phyloP scores from a whole-genome alignment of 2,797 vertebrate genomes.

The Podarcis lilfordi region DNA sequence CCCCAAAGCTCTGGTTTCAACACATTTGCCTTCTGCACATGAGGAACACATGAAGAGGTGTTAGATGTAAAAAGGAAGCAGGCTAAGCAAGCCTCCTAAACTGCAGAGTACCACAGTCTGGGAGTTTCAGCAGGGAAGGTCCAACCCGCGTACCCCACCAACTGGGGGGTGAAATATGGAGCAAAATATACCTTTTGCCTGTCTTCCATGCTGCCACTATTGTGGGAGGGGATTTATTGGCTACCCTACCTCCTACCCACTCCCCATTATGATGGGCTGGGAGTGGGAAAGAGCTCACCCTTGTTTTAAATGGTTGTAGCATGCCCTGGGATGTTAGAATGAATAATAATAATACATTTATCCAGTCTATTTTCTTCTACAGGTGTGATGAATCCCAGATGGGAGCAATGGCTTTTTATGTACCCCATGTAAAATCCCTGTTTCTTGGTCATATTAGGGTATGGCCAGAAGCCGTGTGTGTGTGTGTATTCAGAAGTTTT shows the following conservation, averaged over 20 bases:
- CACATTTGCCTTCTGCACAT: too few species aligned
- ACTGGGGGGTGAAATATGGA: too few species aligned
- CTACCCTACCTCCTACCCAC: background rate
- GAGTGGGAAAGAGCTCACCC: background rate
- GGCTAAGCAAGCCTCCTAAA: too few species aligned
- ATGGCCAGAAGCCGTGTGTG: background rate
- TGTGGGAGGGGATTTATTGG: background rate
- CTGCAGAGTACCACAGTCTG: too few species aligned
- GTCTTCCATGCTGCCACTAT: background rate
- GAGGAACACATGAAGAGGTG: too few species aligned
- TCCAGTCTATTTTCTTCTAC: background rate
- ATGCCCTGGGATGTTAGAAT: too few species aligned
- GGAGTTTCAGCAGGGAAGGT: too few species aligned
- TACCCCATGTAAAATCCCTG: background rate
- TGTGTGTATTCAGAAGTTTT: background rate
- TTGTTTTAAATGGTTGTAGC: too few species aligned
- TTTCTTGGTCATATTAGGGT: background rate
- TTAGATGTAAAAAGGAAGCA: too few species aligned
- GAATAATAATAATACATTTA: background rate
- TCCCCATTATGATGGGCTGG: background rate
- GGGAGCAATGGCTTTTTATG: background rate
- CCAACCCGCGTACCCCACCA: too few species aligned
- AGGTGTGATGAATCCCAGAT: background rate
- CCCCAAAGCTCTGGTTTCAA: too few species aligned
- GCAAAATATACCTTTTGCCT: background rate